Percentiles rank a stretch among this genome's conserved stretches.
These are phyloP conservation scores for Poecilus cupreus DNA, from an alignment of 2,888 invertebrate species.

Conservation along the genomic window DNA sequence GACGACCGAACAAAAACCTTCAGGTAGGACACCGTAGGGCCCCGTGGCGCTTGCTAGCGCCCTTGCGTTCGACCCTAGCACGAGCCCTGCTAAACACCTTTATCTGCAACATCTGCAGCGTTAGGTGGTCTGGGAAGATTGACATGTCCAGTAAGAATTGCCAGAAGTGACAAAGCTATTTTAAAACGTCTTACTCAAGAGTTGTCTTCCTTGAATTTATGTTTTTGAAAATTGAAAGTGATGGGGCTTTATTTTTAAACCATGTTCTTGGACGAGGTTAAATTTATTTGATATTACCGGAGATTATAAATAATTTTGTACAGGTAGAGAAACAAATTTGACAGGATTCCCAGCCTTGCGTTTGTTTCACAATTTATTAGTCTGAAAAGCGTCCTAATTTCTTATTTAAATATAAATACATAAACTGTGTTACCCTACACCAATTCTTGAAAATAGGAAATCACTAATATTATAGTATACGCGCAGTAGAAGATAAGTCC, in stretches of 20 bases:
- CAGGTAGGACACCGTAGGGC: slow-evolving; percentile 10
- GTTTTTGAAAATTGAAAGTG: slow-evolving; percentile 43
- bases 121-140: slow-evolving; percentile 23
- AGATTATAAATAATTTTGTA: slow-evolving; percentile 27
- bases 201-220: slow-evolving; percentile 30
- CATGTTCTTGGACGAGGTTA: slow-evolving; percentile 5
- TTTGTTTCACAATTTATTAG: too few relatives aligned
- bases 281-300: slow-evolving; percentile 32
- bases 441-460: too few relatives aligned
- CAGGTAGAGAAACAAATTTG: slow-evolving; percentile 21
- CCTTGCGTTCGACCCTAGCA: not conserved
- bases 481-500: too few relatives aligned
- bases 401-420: too few relatives aligned
- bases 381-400: too few relatives aligned
- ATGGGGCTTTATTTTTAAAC: slow-evolving; percentile 36
- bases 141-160: slow-evolving; percentile 15
- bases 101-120: slow-evolving; percentile 14
- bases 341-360: not conserved
- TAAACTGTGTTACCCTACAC: too few relatives aligned
- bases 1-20: not conserved
- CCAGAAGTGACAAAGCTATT: slow-evolving; percentile 40
- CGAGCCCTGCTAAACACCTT: slow-evolving; percentile 14
- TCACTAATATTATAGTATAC: too few relatives aligned
- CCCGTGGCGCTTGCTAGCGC: not conserved
- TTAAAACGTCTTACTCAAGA: slow-evolving; percentile 44